Percentiles rank a stretch among this genome's conserved stretches.
phyloP scores from a whole-genome alignment of 2,888 invertebrate species.

The Pterostichus madidus region DNA sequence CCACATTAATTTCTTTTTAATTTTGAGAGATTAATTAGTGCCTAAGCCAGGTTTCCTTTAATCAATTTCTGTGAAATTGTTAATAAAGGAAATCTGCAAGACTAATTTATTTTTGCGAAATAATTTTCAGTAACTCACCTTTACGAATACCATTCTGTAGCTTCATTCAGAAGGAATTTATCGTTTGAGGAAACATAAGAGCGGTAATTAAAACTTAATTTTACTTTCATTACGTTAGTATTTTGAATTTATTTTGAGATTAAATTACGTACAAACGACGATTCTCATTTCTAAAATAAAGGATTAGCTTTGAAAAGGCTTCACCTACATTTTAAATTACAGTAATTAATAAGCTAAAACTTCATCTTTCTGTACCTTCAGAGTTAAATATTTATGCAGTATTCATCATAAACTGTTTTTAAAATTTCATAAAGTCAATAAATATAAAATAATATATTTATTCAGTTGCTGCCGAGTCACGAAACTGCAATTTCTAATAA shows the following conservation, averaged over 20 bases:
- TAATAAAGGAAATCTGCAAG: conserved; percentile 22
- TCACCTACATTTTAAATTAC: not conserved
- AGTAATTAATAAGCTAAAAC: not conserved
- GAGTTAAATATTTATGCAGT: too few relatives aligned
- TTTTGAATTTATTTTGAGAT: conserved; percentile 24
- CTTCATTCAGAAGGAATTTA: not conserved
- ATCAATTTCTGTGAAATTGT: not conserved
- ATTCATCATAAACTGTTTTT: too few relatives aligned
- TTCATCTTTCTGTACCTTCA: not conserved
- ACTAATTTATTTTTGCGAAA: conserved; percentile 16
- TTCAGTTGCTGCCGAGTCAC: too few relatives aligned
- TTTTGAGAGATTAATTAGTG: conserved; percentile 3
- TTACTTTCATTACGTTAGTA: conserved; percentile 8
- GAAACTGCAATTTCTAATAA: too few relatives aligned
- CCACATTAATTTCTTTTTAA: not conserved
- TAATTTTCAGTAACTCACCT: conserved; percentile 19
- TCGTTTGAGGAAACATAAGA: conserved; percentile 5
- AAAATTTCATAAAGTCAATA: too few relatives aligned
- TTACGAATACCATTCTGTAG: conserved; percentile 6
- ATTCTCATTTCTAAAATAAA: conserved; percentile 8
- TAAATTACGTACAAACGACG: conserved; percentile 8
- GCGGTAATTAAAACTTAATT: conserved; percentile 28
- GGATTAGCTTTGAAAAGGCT: conserved; percentile 8
- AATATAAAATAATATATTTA: too few relatives aligned
- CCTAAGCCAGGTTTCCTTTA: not conserved